Percentiles rank a stretch among this genome's conserved stretches.
Evolutionary conservation across 2,113 vertebrate species (phyloP).

Genomic region (Amblyopsis rosae): DNA sequence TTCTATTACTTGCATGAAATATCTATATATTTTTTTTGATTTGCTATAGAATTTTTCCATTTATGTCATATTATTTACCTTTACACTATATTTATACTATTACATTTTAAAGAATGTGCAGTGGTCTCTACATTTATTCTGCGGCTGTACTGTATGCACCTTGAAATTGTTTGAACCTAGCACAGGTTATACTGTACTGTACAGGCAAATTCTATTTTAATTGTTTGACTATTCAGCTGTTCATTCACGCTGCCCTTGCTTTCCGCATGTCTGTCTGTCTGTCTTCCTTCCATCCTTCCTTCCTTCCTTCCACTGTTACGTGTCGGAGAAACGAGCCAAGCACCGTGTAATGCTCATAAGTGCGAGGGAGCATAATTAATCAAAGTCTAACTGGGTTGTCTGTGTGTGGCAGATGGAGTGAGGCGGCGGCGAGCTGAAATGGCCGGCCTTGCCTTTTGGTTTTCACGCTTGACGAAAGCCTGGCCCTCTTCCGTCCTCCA

Average conservation of each 20-base stretch:
- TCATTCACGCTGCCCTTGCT: slow-evolving; percentile 1
- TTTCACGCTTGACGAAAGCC: slow-evolving; percentile 54
- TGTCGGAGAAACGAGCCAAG: slow-evolving; percentile 38
- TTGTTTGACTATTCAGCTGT: neutral
- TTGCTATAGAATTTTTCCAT: no score
- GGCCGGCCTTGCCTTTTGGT: slow-evolving; percentile 54
- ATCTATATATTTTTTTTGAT: no score
- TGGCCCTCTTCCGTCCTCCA: slow-evolving; percentile 53
- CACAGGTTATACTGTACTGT: no score
- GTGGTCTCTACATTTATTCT: no score
- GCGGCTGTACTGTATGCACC: no score
- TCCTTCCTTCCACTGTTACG: neutral
- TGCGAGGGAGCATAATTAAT: slow-evolving; percentile 64
- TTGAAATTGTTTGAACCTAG: no score
- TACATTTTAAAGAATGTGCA: no score
- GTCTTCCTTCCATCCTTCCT: slow-evolving; percentile 9
- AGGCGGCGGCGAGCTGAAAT: slow-evolving; percentile 47
- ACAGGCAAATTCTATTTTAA: neutral
- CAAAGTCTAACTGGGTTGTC: slow-evolving; percentile 45
- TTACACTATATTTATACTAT: no score
- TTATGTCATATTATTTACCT: no score
- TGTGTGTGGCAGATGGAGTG: slow-evolving; percentile 58
- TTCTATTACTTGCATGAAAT: no score
- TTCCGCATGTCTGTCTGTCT: neutral
- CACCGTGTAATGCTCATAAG: slow-evolving; percentile 34